A percentile compares a stretch with the other conserved stretches of the same genome.
Evolutionary conservation across 2,113 vertebrate genomes (phyloP).

Genomic region (Athene noctua): DNA sequence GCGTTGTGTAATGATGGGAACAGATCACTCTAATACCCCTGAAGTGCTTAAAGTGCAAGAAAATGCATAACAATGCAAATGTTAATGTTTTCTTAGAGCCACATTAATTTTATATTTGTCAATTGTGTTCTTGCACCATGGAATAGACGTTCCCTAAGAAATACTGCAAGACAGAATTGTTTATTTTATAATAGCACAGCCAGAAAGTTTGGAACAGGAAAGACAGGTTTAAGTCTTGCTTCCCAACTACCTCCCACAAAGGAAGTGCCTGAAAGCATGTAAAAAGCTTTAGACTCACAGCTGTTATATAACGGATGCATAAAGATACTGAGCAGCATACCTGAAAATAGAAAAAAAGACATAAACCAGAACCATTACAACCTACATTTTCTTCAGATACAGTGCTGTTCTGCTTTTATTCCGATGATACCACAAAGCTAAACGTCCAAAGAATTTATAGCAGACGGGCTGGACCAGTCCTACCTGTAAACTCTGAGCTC

Average conservation of each 20-base stretch:
- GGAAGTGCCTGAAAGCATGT: not conserved
- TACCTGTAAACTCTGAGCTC: not conserved
- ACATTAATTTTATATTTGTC: not conserved
- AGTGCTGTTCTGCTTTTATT: conserved; percentile 17
- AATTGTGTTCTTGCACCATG: not conserved
- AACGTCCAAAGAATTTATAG: not conserved
- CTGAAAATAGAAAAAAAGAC: conserved; percentile 52
- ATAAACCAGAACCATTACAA: conserved; percentile 56
- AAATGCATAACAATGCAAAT: not conserved
- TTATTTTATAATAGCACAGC: not conserved
- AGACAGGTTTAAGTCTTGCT: not conserved
- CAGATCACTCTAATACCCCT: not conserved
- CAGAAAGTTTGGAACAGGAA: not conserved
- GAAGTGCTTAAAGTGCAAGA: not conserved
- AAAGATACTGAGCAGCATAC: conserved; percentile 27
- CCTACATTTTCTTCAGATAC: conserved; percentile 57
- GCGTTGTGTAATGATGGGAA: not conserved
- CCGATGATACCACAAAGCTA: not conserved
- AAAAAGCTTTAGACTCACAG: not conserved
- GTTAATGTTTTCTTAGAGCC: not conserved
- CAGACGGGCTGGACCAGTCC: not conserved
- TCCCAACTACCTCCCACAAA: not conserved
- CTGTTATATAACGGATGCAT: not conserved
- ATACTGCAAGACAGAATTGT: not conserved
- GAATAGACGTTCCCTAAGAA: not conserved